A percentile compares a stretch with the other conserved stretches of the same genome.
These are phyloP conservation scores for Trachymyrmex septentrionalis DNA, from an alignment of 1,140 invertebrate species.

Conservation along the genomic window DNA sequence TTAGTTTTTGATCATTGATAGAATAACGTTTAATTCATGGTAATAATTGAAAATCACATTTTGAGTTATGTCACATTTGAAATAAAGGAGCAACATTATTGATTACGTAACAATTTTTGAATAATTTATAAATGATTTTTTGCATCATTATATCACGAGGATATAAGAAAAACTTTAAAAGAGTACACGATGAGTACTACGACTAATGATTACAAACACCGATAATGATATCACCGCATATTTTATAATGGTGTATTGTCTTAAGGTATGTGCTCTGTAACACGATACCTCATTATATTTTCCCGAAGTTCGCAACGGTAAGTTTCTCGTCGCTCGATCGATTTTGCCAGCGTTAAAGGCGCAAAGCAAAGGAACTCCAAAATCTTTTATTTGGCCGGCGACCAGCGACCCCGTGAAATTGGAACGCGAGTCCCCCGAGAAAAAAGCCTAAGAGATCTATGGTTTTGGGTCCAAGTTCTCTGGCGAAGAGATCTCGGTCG, in stretches of 20 bases:
- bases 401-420: constrained; percentile 53
- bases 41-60: no score
- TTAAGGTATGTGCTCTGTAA: constrained; percentile 8
- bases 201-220: constrained; percentile 32
- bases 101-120: not conserved
- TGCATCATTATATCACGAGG: not conserved
- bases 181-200: not conserved
- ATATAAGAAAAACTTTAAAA: not conserved
- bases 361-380: not conserved
- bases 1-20: no score
- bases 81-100: not conserved
- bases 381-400: constrained; percentile 3
- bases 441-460: constrained; percentile 60
- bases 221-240: constrained; percentile 11
- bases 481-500: not conserved
- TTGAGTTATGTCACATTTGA: no score
- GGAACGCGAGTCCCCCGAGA: constrained; percentile 47
- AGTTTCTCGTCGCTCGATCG: not conserved
- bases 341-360: not conserved
- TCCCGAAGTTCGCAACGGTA: not conserved
- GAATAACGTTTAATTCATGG: no score
- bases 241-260: constrained; percentile 12
- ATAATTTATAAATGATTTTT: not conserved
- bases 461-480: not conserved
- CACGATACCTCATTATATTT: constrained; percentile 43